Evolutionary conservation across 2,113 vertebrate genomes (phyloP), one percentile per base, ranked within the genome.

Genomic region (Syngnathus scovelli): DNA sequence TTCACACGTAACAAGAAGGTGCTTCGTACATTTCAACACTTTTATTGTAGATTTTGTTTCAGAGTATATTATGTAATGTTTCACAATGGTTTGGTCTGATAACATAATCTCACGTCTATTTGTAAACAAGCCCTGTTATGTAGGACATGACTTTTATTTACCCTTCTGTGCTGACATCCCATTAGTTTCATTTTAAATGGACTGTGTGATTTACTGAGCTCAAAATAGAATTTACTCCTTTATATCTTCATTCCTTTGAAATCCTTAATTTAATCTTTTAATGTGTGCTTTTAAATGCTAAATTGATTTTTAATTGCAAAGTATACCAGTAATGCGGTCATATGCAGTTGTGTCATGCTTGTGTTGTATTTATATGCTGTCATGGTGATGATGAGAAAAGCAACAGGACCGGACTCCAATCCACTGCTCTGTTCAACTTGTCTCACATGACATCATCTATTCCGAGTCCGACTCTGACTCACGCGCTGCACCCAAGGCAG

Each of bases 401-500:
- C 72, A 68, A 84, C 67, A 62, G 87, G 83, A 82, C 75, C 77
- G 74, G 74, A 73, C 36, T 84, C 86, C 86, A 78, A 85, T 82
- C 81, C 73, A 75, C 68, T 69, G 83, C 83, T 75, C 74, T 39
- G 66, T 73, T 71, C 72, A 72, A 80, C 77, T 86, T 80, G 58
- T 70, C 81, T 76, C 69, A 70, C 77, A 86, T 91, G 91, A 91
- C 84, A 82, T 91, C 90, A 91, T 91, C 80, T 69, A 74, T 66
- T 66, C 88, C 78, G 62, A 77, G 83, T 78, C 71, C 79, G 62
- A 77, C 84, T 78, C 71, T 78, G 86, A 81, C 75, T 86, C 82
- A 85, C 66, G 64, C 76, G 81, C 76, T 74, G 36, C 27, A 74
- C 70, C 72, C 55, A 80, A 72, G 76, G 75, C 83, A 58, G 55